A percentile compares a stretch with the other conserved stretches of the same genome.
Evolutionary conservation across 2,113 vertebrate genomes (phyloP).

Genomic region (Semnornis frantzii): DNA sequence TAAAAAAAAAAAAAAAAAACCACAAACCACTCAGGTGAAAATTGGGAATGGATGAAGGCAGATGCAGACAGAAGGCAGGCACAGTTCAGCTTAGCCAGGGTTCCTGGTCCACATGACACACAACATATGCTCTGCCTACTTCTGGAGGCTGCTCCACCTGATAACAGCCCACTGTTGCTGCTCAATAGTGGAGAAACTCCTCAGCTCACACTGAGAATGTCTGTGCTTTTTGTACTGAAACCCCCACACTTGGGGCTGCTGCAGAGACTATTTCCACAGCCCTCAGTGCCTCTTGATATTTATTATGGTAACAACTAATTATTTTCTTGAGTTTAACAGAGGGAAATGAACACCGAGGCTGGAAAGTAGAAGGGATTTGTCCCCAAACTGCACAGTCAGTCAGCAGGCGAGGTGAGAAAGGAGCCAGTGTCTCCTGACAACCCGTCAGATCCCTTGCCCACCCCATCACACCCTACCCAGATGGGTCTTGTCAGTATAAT

Average conservation of each 20-base stretch:
- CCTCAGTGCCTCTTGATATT: not conserved
- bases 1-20: not conserved
- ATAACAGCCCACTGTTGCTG: not conserved
- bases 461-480: not conserved
- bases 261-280: not conserved
- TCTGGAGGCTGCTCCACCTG: not conserved
- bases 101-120: not conserved
- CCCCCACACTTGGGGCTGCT: not conserved
- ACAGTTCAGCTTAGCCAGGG: not conserved
- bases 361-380: not conserved
- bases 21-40: not conserved
- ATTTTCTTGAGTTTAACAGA: not conserved
- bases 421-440: slow-evolving; percentile 17
- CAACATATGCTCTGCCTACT: slow-evolving; percentile 17
- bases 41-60: not conserved
- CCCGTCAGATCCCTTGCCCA: not conserved
- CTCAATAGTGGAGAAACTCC: not conserved
- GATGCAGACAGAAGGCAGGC: not conserved
- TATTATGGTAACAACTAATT: not conserved
- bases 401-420: not conserved
- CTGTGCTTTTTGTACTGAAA: not conserved
- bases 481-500: slow-evolving; percentile 22
- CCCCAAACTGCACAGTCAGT: not conserved
- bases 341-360: not conserved
- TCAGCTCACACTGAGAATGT: not conserved